These are phyloP conservation scores for Allophyes oxyacanthae DNA, from an alignment of 2,888 invertebrate genomes.

Conservation along the genomic window DNA sequence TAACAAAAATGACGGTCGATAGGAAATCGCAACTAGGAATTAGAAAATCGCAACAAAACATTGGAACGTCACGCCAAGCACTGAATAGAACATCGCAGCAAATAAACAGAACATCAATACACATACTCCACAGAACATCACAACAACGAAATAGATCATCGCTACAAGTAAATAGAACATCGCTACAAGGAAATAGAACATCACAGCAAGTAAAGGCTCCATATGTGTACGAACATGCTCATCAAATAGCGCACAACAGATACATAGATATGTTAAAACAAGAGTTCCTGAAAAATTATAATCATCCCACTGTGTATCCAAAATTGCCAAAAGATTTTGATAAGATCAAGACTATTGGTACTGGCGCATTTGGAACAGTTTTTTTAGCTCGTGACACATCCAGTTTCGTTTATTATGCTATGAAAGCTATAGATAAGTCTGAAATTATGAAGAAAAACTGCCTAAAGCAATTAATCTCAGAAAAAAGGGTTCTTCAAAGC, in stretches of 20 bases:
- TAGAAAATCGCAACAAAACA: constrained; percentile 50
- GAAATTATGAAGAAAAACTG: constrained; percentile 95
- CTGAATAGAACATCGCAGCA: too few species aligned
- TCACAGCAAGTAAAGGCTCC: constrained; percentile 45
- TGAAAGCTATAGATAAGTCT: constrained; percentile 96
- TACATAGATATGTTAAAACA: constrained; percentile 73
- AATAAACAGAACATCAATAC: too few species aligned
- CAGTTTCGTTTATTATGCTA: constrained; percentile 91
- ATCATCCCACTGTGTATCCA: constrained; percentile 48
- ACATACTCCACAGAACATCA: too few species aligned
- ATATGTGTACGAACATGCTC: constrained; percentile 59
- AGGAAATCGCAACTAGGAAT: constrained; percentile 51
- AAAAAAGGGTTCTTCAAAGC: constrained; percentile 95
- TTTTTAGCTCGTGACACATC: constrained; percentile 91
- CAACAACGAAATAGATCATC: too few species aligned
- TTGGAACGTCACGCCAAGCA: constrained; percentile 16
- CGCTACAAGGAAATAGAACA: too few species aligned
- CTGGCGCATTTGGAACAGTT: constrained; percentile 96
- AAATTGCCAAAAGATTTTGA: constrained; percentile 91
- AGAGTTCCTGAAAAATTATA: constrained; percentile 66
- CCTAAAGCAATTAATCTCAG: constrained; percentile 94
- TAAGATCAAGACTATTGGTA: constrained; percentile 92
- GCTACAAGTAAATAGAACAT: too few species aligned
- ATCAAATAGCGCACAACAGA: constrained; percentile 67
- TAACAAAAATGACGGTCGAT: constrained; percentile 8